Conservation (phyloP, 2,888 invertebrate genomes). For the Lapara coniferarum region DNA sequence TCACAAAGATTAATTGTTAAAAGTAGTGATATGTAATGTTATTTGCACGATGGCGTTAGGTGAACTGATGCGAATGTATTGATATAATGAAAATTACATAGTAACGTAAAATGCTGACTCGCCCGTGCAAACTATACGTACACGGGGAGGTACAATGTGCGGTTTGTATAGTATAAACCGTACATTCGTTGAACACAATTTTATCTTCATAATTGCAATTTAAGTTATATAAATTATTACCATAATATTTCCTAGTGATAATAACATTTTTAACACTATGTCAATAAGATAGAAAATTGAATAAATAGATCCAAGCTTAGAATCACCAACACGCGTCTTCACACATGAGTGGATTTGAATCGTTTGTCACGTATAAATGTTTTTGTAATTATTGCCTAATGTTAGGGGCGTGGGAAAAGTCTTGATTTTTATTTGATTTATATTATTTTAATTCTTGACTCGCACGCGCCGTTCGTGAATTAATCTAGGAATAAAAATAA, state of each 20-base stretch:
- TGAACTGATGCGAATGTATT: too few species aligned
- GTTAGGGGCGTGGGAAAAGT: slow-evolving; percentile 65
- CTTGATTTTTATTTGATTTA: slow-evolving; percentile 24
- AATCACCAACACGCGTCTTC: slow-evolving; percentile 56
- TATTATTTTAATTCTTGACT: slow-evolving; percentile 23
- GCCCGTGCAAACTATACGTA: too few species aligned
- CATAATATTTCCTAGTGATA: background rate
- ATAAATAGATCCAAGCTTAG: background rate
- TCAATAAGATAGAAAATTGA: background rate
- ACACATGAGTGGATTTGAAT: slow-evolving; percentile 74
- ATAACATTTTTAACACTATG: background rate
- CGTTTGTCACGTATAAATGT: slow-evolving; percentile 77
- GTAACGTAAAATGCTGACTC: too few species aligned
- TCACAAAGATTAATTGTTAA: too few species aligned
- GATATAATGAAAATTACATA: too few species aligned
- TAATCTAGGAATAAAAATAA: background rate
- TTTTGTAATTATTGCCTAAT: slow-evolving; percentile 71
- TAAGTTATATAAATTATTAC: background rate
- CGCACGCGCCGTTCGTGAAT: slow-evolving; percentile 15
- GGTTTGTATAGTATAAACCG: too few species aligned
- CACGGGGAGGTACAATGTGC: too few species aligned
- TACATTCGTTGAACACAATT: too few species aligned
- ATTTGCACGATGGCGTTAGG: too few species aligned
- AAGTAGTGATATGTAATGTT: too few species aligned
- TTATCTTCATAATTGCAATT: background rate